phyloP scores from a whole-genome alignment of 2,797 vertebrate genomes.

The Sebastes diaconus region DNA sequence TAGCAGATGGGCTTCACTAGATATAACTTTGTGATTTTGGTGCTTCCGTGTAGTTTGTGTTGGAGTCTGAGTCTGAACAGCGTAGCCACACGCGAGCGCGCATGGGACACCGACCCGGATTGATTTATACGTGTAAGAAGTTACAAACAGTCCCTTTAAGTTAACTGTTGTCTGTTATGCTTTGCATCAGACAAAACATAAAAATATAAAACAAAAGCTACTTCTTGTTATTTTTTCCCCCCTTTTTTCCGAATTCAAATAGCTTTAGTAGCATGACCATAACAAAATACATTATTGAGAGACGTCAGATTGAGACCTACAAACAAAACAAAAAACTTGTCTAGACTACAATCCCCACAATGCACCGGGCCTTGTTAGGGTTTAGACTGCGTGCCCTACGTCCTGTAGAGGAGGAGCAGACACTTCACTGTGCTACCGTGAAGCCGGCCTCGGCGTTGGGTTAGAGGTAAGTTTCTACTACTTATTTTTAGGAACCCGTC shows the following conservation, averaged over 20 bases:
- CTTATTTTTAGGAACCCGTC: background rate
- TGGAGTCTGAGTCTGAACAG: too few species aligned
- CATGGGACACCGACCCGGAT: too few species aligned
- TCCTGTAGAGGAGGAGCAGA: conserved; percentile 21
- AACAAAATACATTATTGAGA: background rate
- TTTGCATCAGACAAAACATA: background rate
- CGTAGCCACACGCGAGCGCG: too few species aligned
- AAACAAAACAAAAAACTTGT: background rate
- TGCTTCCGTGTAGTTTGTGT: too few species aligned
- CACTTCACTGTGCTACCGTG: conserved; percentile 76
- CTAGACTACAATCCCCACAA: conserved; percentile 62
- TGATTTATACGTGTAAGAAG: too few species aligned
- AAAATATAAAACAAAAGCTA: background rate
- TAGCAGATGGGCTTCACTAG: too few species aligned
- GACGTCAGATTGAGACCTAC: background rate
- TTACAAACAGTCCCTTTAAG: too few species aligned
- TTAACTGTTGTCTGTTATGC: too few species aligned
- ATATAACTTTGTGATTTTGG: too few species aligned
- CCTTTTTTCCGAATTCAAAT: background rate
- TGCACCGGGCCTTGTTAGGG: conserved; percentile 21
- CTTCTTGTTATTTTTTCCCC: background rate
- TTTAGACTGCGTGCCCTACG: conserved; percentile 63
- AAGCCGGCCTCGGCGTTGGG: conserved; percentile 78
- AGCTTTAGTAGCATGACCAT: background rate
- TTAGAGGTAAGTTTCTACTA: conserved; percentile 77